Base-by-base conservation (phyloP, 2,797 vertebrate species). In the Pipistrellus pygmaeus region DNA sequence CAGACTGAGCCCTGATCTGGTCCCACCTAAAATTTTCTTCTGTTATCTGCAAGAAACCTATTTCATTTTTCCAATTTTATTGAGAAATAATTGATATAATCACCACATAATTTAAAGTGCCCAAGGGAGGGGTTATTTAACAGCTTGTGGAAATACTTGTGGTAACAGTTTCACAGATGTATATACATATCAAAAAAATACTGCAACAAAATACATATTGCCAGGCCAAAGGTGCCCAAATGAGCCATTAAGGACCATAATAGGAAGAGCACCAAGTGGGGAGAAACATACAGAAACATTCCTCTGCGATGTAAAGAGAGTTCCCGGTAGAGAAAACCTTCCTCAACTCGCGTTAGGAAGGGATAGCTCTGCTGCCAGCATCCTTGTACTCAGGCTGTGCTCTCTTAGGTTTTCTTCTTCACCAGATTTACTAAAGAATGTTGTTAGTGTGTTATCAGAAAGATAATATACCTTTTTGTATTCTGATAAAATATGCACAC, bases 401-500 rank as follows among this genome's bases (percentile, higher is more conserved):
- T 44, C 21, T 0, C 32, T 46, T 7, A 21, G 8, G 15, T 38
- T 55, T 93, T 72, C 15, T 62, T 27, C 35, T 92, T 78, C 23
- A 35, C 6, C 1, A 85, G 15, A 38, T 32, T 68, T 51, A 41
- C 38, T 12, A 41, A 78, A 72, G 48, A 32, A 44, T 8, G 73
- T 27, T 77, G 60, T 44, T 14, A 35, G n/a, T 53, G 20, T 48
- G 76, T 77, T 71, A 80, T 27, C 35, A 30, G 41, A 82, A 77
- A 35, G 18, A 21, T 84, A 73, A 18, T 20, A 62, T 20, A 60
- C 10, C 72, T 57, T 60, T 89, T 27, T 68, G 27, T 83, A 27
- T 11, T 77, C 12, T 62, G 44, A 32, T 69, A 57, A 91, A 95
- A 87, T 76, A 83, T 46, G 88, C 30, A 62, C 68, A 64, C 3